phyloP scores from a whole-genome alignment of 2,113 vertebrate genomes.

The Rhinoptilus africanus region DNA sequence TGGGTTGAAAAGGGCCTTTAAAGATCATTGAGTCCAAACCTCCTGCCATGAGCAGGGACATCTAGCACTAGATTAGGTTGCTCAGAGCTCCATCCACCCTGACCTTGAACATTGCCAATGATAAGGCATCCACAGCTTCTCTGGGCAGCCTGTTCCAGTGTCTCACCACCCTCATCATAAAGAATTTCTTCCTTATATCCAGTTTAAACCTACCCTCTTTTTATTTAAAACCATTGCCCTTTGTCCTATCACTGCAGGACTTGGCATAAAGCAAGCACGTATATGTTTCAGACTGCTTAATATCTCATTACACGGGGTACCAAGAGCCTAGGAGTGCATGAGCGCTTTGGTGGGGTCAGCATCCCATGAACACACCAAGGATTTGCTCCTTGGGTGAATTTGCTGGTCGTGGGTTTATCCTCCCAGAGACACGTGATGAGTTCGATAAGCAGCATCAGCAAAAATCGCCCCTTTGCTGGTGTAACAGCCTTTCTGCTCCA shows the following conservation, averaged over 20 bases:
- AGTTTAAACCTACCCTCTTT: not conserved
- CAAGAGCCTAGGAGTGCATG: not conserved
- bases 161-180: not conserved
- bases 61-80: not conserved
- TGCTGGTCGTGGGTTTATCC: not conserved
- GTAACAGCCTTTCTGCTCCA: not conserved
- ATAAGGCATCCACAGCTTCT: not conserved
- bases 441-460: not conserved
- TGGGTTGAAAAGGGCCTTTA: not conserved
- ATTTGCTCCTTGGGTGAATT: not conserved
- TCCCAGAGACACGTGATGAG: rapidly evolving
- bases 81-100: not conserved
- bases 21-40: not conserved
- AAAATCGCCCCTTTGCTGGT: not conserved
- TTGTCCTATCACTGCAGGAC: rapidly evolving
- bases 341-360: not conserved
- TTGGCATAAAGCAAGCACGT: not conserved
- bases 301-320: not conserved
- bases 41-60: not conserved
- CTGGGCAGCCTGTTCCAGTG: not conserved
- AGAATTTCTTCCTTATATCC: not conserved
- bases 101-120: not conserved
- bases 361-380: not conserved
- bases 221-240: not conserved
- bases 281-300: not conserved